These are phyloP conservation scores for Spodoptera exigua DNA, from an alignment of 2,888 invertebrate species.

Conservation along the genomic window DNA sequence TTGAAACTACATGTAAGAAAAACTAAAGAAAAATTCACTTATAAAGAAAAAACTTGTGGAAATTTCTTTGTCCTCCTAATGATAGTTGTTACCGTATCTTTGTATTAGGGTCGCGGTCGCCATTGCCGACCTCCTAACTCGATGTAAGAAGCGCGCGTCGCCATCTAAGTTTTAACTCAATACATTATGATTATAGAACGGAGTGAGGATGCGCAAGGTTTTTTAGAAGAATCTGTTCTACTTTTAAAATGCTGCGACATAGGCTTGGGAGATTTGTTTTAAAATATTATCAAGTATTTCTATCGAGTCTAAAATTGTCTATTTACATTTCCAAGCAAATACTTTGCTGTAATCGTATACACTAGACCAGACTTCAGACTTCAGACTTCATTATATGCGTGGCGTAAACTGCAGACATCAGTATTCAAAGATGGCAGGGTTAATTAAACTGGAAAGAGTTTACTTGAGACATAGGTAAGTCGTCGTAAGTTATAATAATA, in stretches of 20 bases:
- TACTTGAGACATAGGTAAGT: too few relatives aligned
- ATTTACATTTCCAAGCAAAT: too few relatives aligned
- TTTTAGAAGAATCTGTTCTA: constrained; percentile 22
- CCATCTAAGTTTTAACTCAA: constrained; percentile 50
- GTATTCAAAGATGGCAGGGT: too few relatives aligned
- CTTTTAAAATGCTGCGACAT: not conserved
- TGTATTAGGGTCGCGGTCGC: constrained; percentile 57
- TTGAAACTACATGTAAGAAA: constrained; percentile 33
- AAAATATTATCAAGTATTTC: too few relatives aligned
- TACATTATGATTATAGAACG: constrained; percentile 43
- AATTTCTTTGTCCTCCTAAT: constrained; percentile 60
- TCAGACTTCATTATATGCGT: too few relatives aligned
- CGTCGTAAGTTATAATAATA: too few relatives aligned
- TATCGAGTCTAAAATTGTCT: too few relatives aligned
- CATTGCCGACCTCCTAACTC: constrained; percentile 61
- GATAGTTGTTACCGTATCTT: constrained; percentile 70
- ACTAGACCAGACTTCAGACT: too few relatives aligned
- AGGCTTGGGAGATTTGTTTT: too few relatives aligned
- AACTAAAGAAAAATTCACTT: constrained; percentile 47
- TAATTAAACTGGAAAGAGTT: too few relatives aligned
- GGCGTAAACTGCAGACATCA: too few relatives aligned
- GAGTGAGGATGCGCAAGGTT: constrained; percentile 17
- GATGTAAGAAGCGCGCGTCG: constrained; percentile 46
- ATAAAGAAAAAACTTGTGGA: constrained; percentile 44
- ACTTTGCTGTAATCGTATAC: too few relatives aligned